A percentile compares a stretch with the other conserved stretches of the same genome.
phyloP scores from a whole-genome alignment of 2,113 vertebrate species.

The Castor canadensis region DNA sequence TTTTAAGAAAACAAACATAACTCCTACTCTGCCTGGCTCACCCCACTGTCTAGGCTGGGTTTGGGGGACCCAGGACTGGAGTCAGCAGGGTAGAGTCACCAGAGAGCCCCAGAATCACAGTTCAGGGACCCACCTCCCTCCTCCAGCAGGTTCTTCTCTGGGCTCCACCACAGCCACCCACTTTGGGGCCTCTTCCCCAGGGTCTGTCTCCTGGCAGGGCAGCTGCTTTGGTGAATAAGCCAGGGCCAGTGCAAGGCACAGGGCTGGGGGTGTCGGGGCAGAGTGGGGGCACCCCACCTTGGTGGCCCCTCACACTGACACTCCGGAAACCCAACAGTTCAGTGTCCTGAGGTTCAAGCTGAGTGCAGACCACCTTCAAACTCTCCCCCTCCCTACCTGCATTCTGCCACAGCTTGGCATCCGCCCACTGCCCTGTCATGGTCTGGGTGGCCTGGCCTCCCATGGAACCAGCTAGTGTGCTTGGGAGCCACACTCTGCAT shows the following conservation, averaged over 20 bases:
- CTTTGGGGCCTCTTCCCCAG: not conserved
- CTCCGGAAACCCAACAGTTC: not conserved
- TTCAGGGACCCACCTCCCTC: not conserved
- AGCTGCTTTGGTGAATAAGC: not conserved
- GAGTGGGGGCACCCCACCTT: not conserved
- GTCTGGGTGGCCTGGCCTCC: not conserved
- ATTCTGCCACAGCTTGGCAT: too few species aligned
- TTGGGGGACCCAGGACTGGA: not conserved
- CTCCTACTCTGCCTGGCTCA: not conserved
- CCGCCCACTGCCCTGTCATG: not conserved
- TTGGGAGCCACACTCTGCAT: rapidly evolving
- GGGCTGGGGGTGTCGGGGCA: too few species aligned
- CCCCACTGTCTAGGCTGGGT: not conserved
- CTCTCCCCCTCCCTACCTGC: not conserved
- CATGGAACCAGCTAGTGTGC: rapidly evolving
- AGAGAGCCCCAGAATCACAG: not conserved
- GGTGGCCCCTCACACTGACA: not conserved
- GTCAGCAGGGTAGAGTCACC: not conserved
- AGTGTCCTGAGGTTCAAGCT: not conserved
- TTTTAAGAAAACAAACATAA: not conserved
- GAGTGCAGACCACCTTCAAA: not conserved
- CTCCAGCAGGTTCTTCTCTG: not conserved
- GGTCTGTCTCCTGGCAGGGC: not conserved
- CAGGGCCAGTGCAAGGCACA: not conserved
- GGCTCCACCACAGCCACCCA: too few species aligned